phyloP scores from a whole-genome alignment of 92 coral and sea anemone genomes.

The Isaurus tuberculatus region DNA sequence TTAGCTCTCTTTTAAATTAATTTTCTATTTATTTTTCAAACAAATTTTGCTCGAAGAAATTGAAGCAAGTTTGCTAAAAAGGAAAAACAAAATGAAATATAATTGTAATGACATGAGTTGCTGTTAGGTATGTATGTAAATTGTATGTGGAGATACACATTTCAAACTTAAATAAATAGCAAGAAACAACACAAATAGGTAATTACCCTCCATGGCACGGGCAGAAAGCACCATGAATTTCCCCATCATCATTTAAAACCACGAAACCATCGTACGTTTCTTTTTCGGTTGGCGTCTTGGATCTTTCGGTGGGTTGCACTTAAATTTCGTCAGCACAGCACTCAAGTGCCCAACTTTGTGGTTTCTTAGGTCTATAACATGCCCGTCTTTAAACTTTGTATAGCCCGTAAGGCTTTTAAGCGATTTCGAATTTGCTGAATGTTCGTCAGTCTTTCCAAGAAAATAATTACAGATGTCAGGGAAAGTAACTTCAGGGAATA shows the following conservation, averaged over 20 bases:
- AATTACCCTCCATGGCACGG: constrained; percentile 63
- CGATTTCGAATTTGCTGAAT: constrained; percentile 39
- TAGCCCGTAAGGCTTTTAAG: constrained; percentile 56
- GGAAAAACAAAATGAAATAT: background rate
- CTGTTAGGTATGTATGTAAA: too few relatives aligned
- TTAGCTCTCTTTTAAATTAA: too few relatives aligned
- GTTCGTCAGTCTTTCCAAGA: constrained; percentile 50
- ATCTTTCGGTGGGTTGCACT: constrained; percentile 62
- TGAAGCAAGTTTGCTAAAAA: too few relatives aligned
- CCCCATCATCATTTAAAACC: constrained; percentile 39
- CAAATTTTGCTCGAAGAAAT: too few relatives aligned
- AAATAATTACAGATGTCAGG: constrained; percentile 60
- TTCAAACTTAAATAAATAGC: too few relatives aligned
- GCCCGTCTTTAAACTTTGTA: constrained; percentile 55
- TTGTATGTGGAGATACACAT: background rate
- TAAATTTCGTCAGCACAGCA: constrained; percentile 4
- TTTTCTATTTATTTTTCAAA: too few relatives aligned
- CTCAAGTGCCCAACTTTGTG: constrained; percentile 34
- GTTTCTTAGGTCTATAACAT: constrained; percentile 49
- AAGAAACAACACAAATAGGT: background rate
- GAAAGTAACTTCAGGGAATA: constrained; percentile 46
- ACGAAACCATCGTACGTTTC: constrained; percentile 44
- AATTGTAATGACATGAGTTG: too few relatives aligned
- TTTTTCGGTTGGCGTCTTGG: constrained; percentile 50
- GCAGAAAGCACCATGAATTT: constrained; percentile 59